These are phyloP conservation scores for Arion vulgaris DNA, from an alignment of 1,140 invertebrate genomes.

Conservation along the genomic window DNA sequence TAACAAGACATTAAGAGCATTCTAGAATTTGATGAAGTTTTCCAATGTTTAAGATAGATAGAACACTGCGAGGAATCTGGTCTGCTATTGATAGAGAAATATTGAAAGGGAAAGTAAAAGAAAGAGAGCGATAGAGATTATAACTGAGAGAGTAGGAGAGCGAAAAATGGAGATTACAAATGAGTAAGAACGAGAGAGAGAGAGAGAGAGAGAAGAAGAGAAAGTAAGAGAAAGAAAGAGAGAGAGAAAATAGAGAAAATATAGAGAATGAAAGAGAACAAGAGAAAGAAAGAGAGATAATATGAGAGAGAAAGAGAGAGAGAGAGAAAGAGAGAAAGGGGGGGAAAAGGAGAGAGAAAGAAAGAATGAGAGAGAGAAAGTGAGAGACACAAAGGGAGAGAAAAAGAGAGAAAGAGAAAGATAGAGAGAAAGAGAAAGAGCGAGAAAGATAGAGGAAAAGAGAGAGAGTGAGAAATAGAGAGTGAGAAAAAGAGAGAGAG, in stretches of 20 bases:
- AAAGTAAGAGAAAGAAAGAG: slow-evolving; percentile 15
- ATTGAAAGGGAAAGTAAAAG: background rate
- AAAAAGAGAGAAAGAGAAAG: too few species aligned
- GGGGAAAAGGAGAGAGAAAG: background rate
- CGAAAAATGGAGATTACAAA: slow-evolving; percentile 19
- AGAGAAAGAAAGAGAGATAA: background rate
- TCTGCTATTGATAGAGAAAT: background rate
- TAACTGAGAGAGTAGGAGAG: slow-evolving; percentile 9
- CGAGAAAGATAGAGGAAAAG: background rate
- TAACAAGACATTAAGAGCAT: too few species aligned
- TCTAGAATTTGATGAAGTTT: too few species aligned
- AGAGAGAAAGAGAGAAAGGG: background rate
- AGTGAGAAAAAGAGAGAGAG: too few species aligned
- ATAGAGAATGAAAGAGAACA: background rate
- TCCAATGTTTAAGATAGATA: too few species aligned
- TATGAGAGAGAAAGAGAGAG: background rate
- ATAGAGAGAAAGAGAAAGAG: too few species aligned
- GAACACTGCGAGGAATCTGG: background rate
- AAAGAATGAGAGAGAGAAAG: too few species aligned
- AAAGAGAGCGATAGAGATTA: background rate
- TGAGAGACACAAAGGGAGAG: background rate
- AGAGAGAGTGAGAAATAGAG: too few species aligned
- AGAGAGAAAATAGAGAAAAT: background rate
- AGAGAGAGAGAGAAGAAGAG: slow-evolving; percentile 26
- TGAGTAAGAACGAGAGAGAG: slow-evolving; percentile 24